Evolutionary conservation across 2,113 vertebrate species (phyloP), one percentile per base, ranked within the genome.

Genomic region (Oncorhynchus kisutch): DNA sequence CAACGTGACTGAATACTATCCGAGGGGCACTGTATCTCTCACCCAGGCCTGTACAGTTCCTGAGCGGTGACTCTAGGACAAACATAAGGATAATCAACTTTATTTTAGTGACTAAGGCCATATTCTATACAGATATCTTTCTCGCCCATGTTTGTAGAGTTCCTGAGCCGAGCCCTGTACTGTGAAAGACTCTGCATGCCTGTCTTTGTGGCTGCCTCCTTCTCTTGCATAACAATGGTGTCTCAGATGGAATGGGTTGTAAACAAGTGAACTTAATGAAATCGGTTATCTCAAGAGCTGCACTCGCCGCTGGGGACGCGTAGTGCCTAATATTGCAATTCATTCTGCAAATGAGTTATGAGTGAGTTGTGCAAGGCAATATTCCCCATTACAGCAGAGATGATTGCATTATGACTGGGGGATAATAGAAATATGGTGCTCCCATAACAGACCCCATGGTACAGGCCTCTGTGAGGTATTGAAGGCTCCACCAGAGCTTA

Each of bases 331-430:
- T 84, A 78, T 76, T 76, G 76, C 87, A 82, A 88, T 87, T 88
- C 84, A 88, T 88, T 88, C 80, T 69, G 80, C 80, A 88, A 88
- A 88, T 85, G 85, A 88, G 80, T 86, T 88, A 84, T 82, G 81
- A 88, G 82, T 78, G 74, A 83, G 78, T 80, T 81, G 82, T 85
- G 78, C 79, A 75, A 71, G 79, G 80, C 76, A 75, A 77, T 84
- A 84, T 81, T 67, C 70, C 75, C 75, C 80, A 84, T 87, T 84
- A 84, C 78, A 66, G 70, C 71, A 54, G 22, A 71, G 83, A 64
- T 87, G 87, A 88, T 88, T 88, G 82, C 80, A 81, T 85, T 84
- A 88, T 68, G 71, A 77, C 75, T 67, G 24, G 51, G 60, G 73
- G 77, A 69, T 88, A 85, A 84, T 81, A 84, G 85, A 88, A 83